Conservation (phyloP, 2,888 invertebrate species). For the Leptarthrus brevirostris region DNA sequence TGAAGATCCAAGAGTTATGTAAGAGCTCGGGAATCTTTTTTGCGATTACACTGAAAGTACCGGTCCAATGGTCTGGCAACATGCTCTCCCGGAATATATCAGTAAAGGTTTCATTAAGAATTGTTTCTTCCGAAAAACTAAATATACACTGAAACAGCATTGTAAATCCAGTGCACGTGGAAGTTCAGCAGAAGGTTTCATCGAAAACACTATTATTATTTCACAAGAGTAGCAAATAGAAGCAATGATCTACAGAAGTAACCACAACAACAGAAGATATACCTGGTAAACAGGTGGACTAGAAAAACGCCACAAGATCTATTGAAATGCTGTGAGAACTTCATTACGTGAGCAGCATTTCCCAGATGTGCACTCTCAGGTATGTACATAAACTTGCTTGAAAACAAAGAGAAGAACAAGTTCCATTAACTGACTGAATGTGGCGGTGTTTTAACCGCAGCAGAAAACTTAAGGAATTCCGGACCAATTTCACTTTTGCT, state of each 20-base stretch:
- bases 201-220: constrained; percentile 19
- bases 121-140: constrained; percentile 10
- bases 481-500: background rate
- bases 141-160: background rate
- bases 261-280: background rate
- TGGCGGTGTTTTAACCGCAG: background rate
- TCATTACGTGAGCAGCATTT: constrained; percentile 34
- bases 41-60: background rate
- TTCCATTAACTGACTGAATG: constrained; percentile 33
- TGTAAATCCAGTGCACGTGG: constrained; percentile 24
- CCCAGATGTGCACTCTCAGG: background rate
- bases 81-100: too few relatives aligned
- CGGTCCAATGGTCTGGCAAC: background rate
- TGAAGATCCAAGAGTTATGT: background rate
- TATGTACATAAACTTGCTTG: background rate
- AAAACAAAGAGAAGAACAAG: background rate
- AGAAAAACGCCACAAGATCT: background rate
- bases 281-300: background rate
- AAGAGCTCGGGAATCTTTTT: background rate
- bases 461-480: too few relatives aligned
- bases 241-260: background rate
- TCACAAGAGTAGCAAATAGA: constrained; percentile 1
- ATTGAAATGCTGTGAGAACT: constrained; percentile 35
- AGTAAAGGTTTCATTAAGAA: too few relatives aligned
- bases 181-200: background rate